Percentiles rank a stretch among this genome's conserved stretches.
Conservation (phyloP, 2,797 vertebrate species). For the Lepilemur septentrionalis region DNA sequence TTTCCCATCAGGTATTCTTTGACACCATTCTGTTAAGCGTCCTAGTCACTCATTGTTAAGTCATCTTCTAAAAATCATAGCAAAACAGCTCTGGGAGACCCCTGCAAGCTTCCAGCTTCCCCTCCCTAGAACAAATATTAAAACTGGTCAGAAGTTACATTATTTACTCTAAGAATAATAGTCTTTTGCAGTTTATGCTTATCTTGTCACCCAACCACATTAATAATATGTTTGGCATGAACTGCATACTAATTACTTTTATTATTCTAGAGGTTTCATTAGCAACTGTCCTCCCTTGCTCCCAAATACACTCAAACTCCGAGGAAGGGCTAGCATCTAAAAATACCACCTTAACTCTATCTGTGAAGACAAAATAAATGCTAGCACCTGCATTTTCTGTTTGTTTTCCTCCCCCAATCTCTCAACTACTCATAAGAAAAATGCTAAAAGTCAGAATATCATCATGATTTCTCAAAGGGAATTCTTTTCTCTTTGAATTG, state of each 20-base stretch:
- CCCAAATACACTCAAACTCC: background rate
- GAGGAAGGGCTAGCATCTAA: background rate
- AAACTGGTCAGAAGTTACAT: background rate
- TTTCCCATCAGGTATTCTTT: background rate
- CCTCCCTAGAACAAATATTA: background rate
- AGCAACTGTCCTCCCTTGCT: background rate
- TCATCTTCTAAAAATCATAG: conserved; percentile 4
- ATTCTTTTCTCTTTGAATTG: background rate
- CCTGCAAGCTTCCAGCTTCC: background rate
- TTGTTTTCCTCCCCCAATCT: background rate
- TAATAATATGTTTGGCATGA: background rate
- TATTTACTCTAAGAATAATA: conserved; percentile 34
- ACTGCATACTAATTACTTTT: conserved; percentile 5
- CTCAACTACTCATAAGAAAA: background rate
- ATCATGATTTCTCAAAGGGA: background rate
- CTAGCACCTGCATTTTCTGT: background rate
- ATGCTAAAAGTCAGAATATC: background rate
- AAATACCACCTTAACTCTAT: background rate
- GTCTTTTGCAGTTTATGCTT: background rate
- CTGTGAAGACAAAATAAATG: background rate
- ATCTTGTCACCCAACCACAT: background rate
- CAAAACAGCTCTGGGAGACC: background rate
- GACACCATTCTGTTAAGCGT: background rate
- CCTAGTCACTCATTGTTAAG: background rate
- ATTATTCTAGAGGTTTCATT: conserved; percentile 44